Evolutionary conservation across 2,888 invertebrate genomes (phyloP).

Genomic region (Watsonalla cultraria): DNA sequence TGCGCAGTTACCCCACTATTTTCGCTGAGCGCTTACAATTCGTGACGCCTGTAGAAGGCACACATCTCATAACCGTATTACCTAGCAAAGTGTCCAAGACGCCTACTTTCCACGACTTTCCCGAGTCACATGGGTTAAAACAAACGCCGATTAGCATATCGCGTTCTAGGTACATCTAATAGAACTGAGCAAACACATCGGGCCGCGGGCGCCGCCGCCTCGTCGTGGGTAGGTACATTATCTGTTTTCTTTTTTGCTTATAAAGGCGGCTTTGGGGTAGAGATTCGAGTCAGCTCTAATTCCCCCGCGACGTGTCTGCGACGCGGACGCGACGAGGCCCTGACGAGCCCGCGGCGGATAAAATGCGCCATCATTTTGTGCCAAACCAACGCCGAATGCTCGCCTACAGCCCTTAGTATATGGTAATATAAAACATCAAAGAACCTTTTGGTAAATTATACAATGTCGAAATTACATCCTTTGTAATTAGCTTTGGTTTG

Average conservation of each 20-base stretch:
- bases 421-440: not conserved
- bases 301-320: constrained; percentile 21
- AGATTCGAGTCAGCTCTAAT: constrained; percentile 22
- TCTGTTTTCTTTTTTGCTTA: constrained; percentile 18
- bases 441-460: not conserved
- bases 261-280: constrained; percentile 19
- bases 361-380: constrained; percentile 19
- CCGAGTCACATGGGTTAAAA: too few relatives aligned
- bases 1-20: too few relatives aligned
- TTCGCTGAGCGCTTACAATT: too few relatives aligned
- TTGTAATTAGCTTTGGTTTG: not conserved
- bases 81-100: too few relatives aligned
- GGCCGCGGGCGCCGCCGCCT: not conserved
- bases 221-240: not conserved
- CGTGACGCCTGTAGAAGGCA: too few relatives aligned
- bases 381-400: constrained; percentile 7
- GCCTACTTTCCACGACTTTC: too few relatives aligned
- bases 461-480: not conserved
- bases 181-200: not conserved
- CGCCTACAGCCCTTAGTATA: not conserved
- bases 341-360: constrained; percentile 15
- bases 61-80: too few relatives aligned
- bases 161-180: too few relatives aligned
- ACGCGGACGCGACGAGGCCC: not conserved
- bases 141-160: too few relatives aligned